Percentiles rank a stretch among this genome's conserved stretches.
These are phyloP conservation scores for Astatotilapia flaviijosephi DNA, from an alignment of 2,113 vertebrate genomes.

Conservation along the genomic window DNA sequence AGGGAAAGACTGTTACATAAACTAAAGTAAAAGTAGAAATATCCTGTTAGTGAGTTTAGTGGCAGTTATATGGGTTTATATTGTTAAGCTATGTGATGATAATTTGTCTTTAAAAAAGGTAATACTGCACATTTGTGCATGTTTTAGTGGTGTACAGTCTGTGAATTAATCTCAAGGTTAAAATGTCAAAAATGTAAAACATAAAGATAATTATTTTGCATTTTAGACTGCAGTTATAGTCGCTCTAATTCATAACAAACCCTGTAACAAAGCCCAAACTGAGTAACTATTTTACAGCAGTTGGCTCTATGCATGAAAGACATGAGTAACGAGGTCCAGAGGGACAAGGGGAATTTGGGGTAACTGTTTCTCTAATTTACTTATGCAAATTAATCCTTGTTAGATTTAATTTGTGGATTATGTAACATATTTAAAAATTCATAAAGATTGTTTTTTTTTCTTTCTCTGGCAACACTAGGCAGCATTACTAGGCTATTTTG, in stretches of 20 bases:
- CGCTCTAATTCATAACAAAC: not conserved
- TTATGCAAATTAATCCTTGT: not conserved
- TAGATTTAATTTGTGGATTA: not conserved
- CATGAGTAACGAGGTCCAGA: not conserved
- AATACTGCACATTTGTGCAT: not conserved
- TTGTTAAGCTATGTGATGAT: not conserved
- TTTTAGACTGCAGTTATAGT: not conserved
- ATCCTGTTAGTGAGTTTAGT: not conserved
- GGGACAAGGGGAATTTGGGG: not conserved
- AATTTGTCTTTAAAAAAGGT: not conserved
- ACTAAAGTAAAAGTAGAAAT: conserved; percentile 1
- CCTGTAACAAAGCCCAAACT: not conserved
- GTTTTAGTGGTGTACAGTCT: not conserved
- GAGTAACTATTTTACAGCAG: not conserved
- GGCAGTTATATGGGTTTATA: not conserved
- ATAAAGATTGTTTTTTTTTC: not conserved
- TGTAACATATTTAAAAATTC: not conserved
- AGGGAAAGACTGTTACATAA: not conserved
- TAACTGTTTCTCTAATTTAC: not conserved
- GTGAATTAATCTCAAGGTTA: not conserved
- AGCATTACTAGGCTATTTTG: conserved; percentile 17
- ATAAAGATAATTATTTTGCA: not conserved
- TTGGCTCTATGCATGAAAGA: too few relatives aligned
- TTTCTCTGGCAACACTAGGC: not conserved
- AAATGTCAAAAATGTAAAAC: not conserved